Base-by-base conservation (phyloP, 1,140 invertebrate genomes). In the Lepidurus arcticus region DNA sequence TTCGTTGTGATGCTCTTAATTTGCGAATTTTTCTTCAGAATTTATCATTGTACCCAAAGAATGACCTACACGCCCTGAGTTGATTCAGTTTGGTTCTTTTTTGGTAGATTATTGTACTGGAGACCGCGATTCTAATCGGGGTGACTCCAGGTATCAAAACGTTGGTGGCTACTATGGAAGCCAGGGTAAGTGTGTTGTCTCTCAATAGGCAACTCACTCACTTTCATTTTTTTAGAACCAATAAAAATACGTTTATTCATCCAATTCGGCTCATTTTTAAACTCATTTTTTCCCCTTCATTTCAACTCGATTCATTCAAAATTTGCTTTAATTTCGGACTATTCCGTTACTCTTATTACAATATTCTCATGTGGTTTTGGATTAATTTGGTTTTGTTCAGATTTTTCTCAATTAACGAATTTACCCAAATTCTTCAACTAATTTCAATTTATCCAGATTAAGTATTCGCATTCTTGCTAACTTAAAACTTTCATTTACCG, bases 141-240 rank as follows among this genome's bases (percentile, higher is more conserved):
- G 78, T 42, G 13, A 47, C 65, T 44, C 74, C 34, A 75, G 43
- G 43, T 75, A 75, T 75, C 74, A 75, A 16, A 75, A 75, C 34
- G 43, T 16, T 75, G 43, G 43, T 75, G 53, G 53, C 53, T 65
- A 65, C 53, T 65, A 65, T 65, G 53, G 53, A 65, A 65, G 53
- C 53, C 53, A 65, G 53, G 53, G 53, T 65, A 65, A 65, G 53
- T 65, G 53, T 16, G 53, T 65, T 65, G 53, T 65, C 53, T 65
- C 21, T 65, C 21, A n/a, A 21, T 65, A 65, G 53, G 53, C 53
- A 65, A 65, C 53, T 65, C 53, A 65, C 53, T 65, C 53, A 65
- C 74, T 42, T 75, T 44, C n/a, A 7, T 13, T 75, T 44, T 42
- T 42, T 1, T 13, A 9, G 5, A 42, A 7, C 13, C 13, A 75